A percentile compares a stretch with the other conserved stretches of the same genome.
These are phyloP conservation scores for Ophioderma brevispina DNA, from an alignment of 35 echinoderm and acorn worm genomes.

Conservation along the genomic window DNA sequence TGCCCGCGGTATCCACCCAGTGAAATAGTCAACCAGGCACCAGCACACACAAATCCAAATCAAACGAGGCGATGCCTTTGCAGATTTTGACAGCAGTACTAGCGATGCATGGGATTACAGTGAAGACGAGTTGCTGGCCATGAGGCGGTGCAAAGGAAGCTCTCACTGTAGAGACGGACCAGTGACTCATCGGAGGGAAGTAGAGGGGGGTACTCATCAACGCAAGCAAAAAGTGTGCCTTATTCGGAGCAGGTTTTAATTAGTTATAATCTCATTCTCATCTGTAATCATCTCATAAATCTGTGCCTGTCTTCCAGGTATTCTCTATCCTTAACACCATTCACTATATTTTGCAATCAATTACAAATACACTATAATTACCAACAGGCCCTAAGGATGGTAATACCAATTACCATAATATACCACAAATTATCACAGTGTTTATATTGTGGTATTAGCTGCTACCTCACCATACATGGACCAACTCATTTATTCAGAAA, in stretches of 20 bases:
- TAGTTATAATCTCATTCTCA: too few species aligned
- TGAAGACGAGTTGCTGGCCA: slow-evolving; percentile 68
- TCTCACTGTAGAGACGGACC: slow-evolving; percentile 33
- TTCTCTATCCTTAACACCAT: too few species aligned
- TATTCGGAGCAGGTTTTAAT: background rate
- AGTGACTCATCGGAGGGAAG: background rate
- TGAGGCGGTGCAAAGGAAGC: slow-evolving; percentile 23
- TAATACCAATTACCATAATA: too few species aligned
- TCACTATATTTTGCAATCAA: too few species aligned
- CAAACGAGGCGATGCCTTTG: slow-evolving; percentile 84
- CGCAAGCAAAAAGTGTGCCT: background rate
- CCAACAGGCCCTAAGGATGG: too few species aligned
- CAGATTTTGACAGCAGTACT: slow-evolving; percentile 83
- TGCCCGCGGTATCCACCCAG: slow-evolving; percentile 52
- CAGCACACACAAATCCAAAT: slow-evolving; percentile 31
- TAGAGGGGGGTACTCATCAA: background rate
- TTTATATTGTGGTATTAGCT: too few species aligned
- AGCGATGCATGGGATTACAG: slow-evolving; percentile 85
- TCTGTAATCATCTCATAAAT: too few species aligned
- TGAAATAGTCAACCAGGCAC: slow-evolving; percentile 64
- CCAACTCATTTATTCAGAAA: too few species aligned
- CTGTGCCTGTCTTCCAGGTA: too few species aligned
- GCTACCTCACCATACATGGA: too few species aligned
- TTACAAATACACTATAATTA: too few species aligned
- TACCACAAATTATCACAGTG: too few species aligned